Percentiles rank a stretch among this genome's conserved stretches.
These are phyloP conservation scores for Cyanoramphus novaezelandiae DNA, from an alignment of 2,113 vertebrate species.

Conservation along the genomic window DNA sequence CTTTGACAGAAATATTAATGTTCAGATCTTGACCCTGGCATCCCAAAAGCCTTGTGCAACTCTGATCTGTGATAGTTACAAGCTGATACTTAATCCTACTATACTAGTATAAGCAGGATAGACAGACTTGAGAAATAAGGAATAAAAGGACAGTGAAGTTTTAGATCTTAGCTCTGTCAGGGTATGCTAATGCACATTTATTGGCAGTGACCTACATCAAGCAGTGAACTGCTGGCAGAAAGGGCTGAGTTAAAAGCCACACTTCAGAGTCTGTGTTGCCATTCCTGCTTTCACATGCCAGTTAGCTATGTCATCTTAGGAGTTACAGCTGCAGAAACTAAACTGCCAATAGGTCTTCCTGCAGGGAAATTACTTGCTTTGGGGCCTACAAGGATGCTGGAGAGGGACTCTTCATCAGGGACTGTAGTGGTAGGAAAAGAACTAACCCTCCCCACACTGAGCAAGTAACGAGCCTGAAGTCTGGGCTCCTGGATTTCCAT, in stretches of 20 bases:
- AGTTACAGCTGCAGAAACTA: background rate
- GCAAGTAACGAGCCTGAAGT: background rate
- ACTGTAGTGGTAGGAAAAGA: background rate
- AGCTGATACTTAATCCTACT: background rate
- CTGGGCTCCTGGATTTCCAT: background rate
- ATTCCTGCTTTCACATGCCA: background rate
- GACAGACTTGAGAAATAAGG: background rate
- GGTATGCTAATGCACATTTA: background rate
- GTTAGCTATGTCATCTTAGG: background rate
- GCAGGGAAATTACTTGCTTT: background rate
- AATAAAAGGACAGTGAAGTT: background rate
- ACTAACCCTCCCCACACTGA: background rate
- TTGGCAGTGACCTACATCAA: background rate
- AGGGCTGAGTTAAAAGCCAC: background rate
- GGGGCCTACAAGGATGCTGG: background rate
- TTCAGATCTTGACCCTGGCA: background rate
- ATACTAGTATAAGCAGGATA: background rate
- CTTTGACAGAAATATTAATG: background rate
- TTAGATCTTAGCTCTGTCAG: background rate
- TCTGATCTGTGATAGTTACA: background rate
- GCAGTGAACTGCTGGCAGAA: background rate
- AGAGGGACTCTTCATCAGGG: background rate
- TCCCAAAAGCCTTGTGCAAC: background rate
- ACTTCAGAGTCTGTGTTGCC: rapidly evolving
- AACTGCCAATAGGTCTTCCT: background rate